phyloP scores from a whole-genome alignment of 2,888 invertebrate genomes.

The Acholoe squamosa region DNA sequence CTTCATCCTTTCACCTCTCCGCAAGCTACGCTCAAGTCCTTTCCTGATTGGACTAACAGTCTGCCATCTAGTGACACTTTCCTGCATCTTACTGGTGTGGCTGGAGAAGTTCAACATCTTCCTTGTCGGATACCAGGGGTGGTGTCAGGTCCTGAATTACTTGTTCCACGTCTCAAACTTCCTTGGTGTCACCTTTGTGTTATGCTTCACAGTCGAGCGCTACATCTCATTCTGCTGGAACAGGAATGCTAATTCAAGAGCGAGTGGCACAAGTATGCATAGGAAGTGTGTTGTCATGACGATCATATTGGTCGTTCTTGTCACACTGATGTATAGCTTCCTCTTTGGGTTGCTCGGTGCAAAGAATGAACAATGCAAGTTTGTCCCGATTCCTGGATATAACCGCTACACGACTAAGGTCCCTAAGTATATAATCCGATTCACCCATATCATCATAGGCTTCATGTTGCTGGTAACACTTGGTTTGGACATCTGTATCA shows the following conservation, averaged over 20 bases:
- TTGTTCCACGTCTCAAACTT: constrained; percentile 8
- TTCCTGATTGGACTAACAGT: constrained; percentile 24
- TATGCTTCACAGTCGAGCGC: constrained; percentile 24
- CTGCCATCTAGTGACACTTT: background rate
- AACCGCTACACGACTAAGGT: background rate
- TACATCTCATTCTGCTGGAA: constrained; percentile 51
- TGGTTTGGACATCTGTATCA: constrained; percentile 49
- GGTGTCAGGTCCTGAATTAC: constrained; percentile 37
- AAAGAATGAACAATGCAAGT: background rate
- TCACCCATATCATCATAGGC: constrained; percentile 7
- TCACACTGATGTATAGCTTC: constrained; percentile 5
- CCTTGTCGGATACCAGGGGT: background rate
- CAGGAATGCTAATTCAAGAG: background rate
- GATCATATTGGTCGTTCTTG: background rate
- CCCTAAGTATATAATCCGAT: background rate
- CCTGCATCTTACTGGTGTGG: constrained; percentile 24
- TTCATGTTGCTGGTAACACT: constrained; percentile 25
- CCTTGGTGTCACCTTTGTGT: constrained; percentile 45
- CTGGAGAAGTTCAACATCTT: constrained; percentile 24
- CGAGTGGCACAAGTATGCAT: background rate
- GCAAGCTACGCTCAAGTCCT: constrained; percentile 28
- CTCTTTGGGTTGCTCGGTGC: background rate
- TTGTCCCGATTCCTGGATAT: background rate
- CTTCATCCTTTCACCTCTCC: constrained; percentile 35
- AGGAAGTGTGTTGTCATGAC: constrained; percentile 20